A percentile compares a stretch with the other conserved stretches of the same genome.
Conservation (phyloP, 2,888 invertebrate genomes). For the Plemyria rubiginata region DNA sequence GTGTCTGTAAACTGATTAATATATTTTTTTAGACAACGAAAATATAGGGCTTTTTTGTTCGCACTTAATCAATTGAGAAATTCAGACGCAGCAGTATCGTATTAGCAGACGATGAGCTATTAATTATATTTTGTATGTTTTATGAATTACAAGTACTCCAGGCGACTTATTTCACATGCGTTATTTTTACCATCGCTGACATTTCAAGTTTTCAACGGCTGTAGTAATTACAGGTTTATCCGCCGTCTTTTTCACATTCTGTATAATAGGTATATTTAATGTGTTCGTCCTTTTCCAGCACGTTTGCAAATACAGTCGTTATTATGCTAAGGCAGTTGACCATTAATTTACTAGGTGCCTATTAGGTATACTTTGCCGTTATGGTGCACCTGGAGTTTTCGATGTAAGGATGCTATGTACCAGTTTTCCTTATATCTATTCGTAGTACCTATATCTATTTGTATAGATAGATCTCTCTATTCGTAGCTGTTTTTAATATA, state of each 20-base stretch:
- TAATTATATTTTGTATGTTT: too few species aligned
- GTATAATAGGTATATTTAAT: slow-evolving; percentile 23
- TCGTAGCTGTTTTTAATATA: too few species aligned
- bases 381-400: slow-evolving; percentile 46
- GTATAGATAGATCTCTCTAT: too few species aligned
- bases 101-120: too few species aligned
- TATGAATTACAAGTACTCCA: background rate
- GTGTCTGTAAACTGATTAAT: too few species aligned
- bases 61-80: too few species aligned
- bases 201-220: slow-evolving; percentile 63
- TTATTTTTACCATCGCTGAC: slow-evolving; percentile 65
- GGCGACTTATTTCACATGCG: slow-evolving; percentile 18
- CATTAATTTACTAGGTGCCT: slow-evolving; percentile 45
- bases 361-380: slow-evolving; percentile 47
- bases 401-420: background rate
- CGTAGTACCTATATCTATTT: too few species aligned
- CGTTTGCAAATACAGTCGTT: slow-evolving; percentile 44
- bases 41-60: too few species aligned
- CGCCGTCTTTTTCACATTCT: slow-evolving; percentile 49
- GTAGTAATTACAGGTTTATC: slow-evolving; percentile 58
- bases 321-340: slow-evolving; percentile 44
- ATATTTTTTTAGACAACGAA: too few species aligned
- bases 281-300: slow-evolving; percentile 49
- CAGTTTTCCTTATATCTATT: too few species aligned
- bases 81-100: too few species aligned